Base-by-base conservation (phyloP, 2,888 invertebrate species). In the Ectemnius continuus region DNA sequence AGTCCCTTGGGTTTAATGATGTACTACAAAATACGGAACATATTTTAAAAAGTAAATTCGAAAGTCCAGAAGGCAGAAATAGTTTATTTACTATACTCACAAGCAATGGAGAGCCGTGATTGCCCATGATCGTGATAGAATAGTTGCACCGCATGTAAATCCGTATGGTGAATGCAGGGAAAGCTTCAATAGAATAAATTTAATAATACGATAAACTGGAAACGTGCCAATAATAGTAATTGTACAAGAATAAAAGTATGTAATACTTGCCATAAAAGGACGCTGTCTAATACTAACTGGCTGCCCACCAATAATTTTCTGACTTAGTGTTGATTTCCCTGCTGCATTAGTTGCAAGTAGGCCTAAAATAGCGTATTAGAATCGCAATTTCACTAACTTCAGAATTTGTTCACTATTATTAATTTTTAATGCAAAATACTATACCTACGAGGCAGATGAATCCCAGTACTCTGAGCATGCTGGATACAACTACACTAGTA, bases 41-140 rank as follows among this genome's bases (percentile, higher is more conserved):
- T 8, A 11, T 23, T 23, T 23, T 36, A 4, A n/a, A 2, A 59
- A 57, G 4, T 56, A 18, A 36, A 23, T 23, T 61, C 1, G 3
- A 45, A 11, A 57, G 5, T 6, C 26, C 2, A 26, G 14, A 8
- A 6, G 18, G 4, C 3, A 13, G 23, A 6, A 48, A n/a, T 14
- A 13, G 13, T 16, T 26, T 45, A 0, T 64, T 52, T 52, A 23
- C 23, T 23, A 3, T 36, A 67, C 76, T 81, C 78, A 85, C 87
- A 86, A 14, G 66, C 87, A 87, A 72, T 87, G 86, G 14, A 81
- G 77, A 13, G 87, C 87, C 0, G 85, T 80, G 14, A 86, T 73
- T 5, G 69, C 82, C 83, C 84, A 86, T 26, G 52, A 70, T 14
- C 23, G 45, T 4, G 84, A 84, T 18, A 87, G 48, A 28, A 87